Evolutionary conservation across 2,113 vertebrate species (phyloP), one percentile per base, ranked within the genome.

Genomic region (Caranx ignobilis): DNA sequence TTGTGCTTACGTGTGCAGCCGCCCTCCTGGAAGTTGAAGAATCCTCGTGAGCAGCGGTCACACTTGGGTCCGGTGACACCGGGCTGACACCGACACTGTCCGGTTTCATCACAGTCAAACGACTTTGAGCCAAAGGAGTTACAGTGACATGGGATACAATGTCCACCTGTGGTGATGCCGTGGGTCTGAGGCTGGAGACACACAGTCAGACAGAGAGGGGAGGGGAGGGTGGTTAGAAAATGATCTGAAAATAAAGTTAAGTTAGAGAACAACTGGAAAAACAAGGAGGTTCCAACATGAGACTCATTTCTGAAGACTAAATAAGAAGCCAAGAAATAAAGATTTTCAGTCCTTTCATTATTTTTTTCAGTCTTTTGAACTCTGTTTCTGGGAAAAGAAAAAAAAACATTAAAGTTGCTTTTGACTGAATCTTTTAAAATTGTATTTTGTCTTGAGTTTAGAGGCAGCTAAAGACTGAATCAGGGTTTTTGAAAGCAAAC

Each of bases 41-140:
- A 96, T 19, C 98, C 97, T 0, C 90, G 93, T 34, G 95, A 93
- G 60, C 98, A 99, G 37, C 83, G 96, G 87, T 99, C 97, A 90
- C 98, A 99, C 85, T 99, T 99, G 87, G 95, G 95, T 31, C 96
- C 98, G 0, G 89, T 60, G 70, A 99, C 97, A n/a, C 98, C 98
- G 0, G 98, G 97, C 81, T 99, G 98, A 87, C 98, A 99, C 3
- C 94, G 96, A 82, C 98, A 99, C 60, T 98, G 97, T 11, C 98
- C 97, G 0, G 35, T 93, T 69, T 96, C 96, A 71, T 96, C 93
- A 3, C 98, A 99, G 86, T 99, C 98, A 0, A 99, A 99, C 1
- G 98, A 99, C 83, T 99, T 99, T 61, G 98, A 99, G 4, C 98
- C 98, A 73, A 97, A 99, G 0, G 98, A 99, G 92, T 98, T 98